Base-by-base conservation (phyloP, 2,797 vertebrate genomes). In the Acanthis flammea region DNA sequence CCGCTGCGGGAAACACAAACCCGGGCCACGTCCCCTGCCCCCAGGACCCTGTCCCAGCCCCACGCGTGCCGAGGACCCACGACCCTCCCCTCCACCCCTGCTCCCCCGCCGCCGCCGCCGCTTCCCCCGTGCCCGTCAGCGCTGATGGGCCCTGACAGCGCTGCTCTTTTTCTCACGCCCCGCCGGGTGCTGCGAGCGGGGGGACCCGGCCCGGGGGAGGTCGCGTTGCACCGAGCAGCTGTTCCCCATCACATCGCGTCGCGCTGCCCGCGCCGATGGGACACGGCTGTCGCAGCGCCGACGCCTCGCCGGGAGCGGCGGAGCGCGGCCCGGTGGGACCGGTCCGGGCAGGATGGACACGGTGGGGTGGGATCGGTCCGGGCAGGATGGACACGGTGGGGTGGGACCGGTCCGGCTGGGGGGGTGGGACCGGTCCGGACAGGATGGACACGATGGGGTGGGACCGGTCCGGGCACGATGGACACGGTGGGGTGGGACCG, bases 61-160 rank as follows among this genome's bases (percentile, higher is more conserved):
- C 45, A 53, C 5, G 1, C 3, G 0, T 14, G 63, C 4, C 1
- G 11, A 19, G 67, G 35, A 61, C 22, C n/a, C 72, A 1, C 5
- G 0, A n/a, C 17, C 2, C 1, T 12, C 15, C 42, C 30, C 10
- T 21, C 2, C 42, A 19, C 2, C 58, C 33, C 48, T 4, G 35
- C 14, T 28, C 5, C 10, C 30, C 39, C 39, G 39, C 39, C 39
- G 14, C 28, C 30, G 51, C 39, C 45, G 7, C 70, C 6, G 6
- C 80, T 31, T 27, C 11, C 75, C 83, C 68, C 7, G 16, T 30
- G 74, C 88, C 72, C 25, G 13, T 97, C 96, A 95, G 90, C 25
- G 3, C 78, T 96, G 96, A 97, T 96, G 82, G 80, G 44, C 77
- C 50, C 91, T 97, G 97, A 97, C 96, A 97, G 96, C 47, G 9